Evolutionary conservation across 2,113 vertebrate genomes (phyloP).

Genomic region (Podarcis muralis): DNA sequence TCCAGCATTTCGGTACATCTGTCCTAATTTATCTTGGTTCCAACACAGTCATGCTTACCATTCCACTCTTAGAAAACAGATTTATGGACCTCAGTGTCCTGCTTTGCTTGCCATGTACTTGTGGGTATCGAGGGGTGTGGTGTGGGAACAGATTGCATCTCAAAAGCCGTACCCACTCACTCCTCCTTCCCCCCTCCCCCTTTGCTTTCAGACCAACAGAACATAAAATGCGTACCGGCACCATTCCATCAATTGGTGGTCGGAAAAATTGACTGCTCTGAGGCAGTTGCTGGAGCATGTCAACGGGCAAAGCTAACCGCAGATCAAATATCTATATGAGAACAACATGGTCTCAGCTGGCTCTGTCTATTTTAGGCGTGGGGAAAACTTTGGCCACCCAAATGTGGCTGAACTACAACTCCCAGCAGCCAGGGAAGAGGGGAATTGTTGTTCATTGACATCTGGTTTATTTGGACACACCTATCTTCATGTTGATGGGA

Average conservation of each 20-base stretch:
- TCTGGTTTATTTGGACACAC: too few species aligned
- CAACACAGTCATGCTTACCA: neutral
- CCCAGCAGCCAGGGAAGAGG: too few species aligned
- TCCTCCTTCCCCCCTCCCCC: neutral
- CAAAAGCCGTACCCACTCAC: neutral
- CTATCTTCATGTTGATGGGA: too few species aligned
- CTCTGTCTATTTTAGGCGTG: neutral
- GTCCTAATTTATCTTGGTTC: neutral
- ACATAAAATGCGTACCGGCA: neutral
- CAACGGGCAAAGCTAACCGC: neutral
- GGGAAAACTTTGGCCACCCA: too few species aligned
- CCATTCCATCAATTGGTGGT: neutral
- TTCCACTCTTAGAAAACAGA: neutral
- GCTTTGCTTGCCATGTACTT: neutral
- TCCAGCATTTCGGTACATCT: neutral
- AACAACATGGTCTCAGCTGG: neutral
- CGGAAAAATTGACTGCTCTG: slow-evolving; percentile 14
- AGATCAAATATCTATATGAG: neutral
- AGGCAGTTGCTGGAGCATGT: neutral
- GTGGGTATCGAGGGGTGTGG: neutral
- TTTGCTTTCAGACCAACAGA: neutral
- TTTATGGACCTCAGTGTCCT: neutral
- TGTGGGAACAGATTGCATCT: neutral
- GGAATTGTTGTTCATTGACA: too few species aligned
- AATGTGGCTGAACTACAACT: too few species aligned